Evolutionary conservation across 2,888 invertebrate species (phyloP).

Genomic region (Aporophyla lueneburgensis): DNA sequence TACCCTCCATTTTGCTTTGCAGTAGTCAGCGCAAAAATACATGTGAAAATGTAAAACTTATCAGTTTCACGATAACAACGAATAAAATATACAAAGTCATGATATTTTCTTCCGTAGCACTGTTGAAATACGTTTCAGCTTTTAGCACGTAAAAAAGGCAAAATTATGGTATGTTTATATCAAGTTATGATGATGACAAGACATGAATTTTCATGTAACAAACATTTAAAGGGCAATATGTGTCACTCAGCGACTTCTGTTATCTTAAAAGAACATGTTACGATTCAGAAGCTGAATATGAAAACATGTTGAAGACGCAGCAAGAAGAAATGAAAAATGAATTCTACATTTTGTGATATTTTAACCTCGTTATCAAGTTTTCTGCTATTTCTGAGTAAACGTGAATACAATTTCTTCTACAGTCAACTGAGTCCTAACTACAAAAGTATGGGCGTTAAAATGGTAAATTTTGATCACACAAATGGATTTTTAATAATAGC

Average conservation of each 20-base stretch:
- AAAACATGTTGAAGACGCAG: neutral
- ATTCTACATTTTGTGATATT: constrained; percentile 19
- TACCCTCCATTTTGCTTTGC: too few species aligned
- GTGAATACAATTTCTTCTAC: neutral
- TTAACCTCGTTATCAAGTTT: constrained; percentile 16
- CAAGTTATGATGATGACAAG: constrained; percentile 33
- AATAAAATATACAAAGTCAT: constrained; percentile 15
- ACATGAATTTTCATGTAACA: constrained; percentile 23
- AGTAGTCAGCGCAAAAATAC: neutral
- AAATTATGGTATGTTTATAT: neutral
- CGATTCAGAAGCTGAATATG: constrained; percentile 6
- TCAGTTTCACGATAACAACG: neutral
- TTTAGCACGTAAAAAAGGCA: constrained; percentile 42
- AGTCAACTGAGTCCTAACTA: neutral
- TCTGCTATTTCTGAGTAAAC: neutral
- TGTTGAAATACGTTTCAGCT: constrained; percentile 40
- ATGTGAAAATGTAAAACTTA: constrained; percentile 2
- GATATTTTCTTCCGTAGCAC: constrained; percentile 8
- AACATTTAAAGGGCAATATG: neutral
- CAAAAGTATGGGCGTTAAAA: neutral
- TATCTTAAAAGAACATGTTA: constrained; percentile 31
- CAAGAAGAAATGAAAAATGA: constrained; percentile 2
- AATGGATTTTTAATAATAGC: neutral
- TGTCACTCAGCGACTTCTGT: constrained; percentile 10
- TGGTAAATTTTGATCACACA: neutral